phyloP scores from a whole-genome alignment of 2,113 vertebrate genomes.

The Neolamprologus toae region DNA sequence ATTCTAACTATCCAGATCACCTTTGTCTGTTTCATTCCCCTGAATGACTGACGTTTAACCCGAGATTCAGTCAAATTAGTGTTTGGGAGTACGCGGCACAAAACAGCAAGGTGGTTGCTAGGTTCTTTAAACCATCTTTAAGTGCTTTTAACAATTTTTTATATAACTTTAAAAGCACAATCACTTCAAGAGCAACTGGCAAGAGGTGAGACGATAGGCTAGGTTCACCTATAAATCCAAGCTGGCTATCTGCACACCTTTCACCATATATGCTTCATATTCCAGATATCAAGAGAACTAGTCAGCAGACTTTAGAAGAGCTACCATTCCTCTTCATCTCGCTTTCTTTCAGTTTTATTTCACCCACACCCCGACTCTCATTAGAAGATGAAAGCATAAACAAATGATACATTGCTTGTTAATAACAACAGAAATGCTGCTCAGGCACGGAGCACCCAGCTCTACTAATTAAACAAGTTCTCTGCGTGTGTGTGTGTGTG shows the following conservation, averaged over 20 bases:
- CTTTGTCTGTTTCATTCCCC: not conserved
- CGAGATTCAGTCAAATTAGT: not conserved
- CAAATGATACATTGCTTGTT: conserved; percentile 20
- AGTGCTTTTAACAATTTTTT: not conserved
- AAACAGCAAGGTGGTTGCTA: not conserved
- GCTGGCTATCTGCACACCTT: not conserved
- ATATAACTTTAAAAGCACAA: not conserved
- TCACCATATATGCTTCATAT: not conserved
- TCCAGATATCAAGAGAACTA: not conserved
- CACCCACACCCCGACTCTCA: not conserved
- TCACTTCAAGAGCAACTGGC: not conserved
- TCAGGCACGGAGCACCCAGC: conserved; percentile 9
- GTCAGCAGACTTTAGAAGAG: not conserved
- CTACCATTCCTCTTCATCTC: not conserved
- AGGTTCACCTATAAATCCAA: not conserved
- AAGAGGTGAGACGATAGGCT: not conserved
- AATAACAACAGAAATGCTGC: conserved; percentile 36
- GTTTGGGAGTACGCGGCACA: not conserved
- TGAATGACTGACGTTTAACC: not conserved
- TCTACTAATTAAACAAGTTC: conserved; percentile 51
- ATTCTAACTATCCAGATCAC: not conserved
- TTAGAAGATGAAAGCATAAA: conserved; percentile 34
- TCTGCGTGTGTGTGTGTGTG: not conserved
- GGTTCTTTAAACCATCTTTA: not conserved
- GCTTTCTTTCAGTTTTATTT: not conserved